Base-by-base conservation (phyloP, 2,888 invertebrate genomes). In the Podabrus alpinus region DNA sequence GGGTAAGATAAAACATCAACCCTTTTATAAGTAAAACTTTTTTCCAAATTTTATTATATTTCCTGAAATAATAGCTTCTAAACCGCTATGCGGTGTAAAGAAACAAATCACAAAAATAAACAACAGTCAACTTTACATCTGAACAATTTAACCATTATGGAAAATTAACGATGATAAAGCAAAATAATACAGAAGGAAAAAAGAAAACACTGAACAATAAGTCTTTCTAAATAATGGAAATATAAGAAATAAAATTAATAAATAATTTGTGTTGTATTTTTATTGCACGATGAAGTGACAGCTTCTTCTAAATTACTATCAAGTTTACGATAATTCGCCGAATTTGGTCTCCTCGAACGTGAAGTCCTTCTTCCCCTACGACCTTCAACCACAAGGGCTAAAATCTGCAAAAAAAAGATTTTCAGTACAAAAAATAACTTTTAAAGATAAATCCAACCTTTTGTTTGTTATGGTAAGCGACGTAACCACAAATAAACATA, bases 281-380 rank as follows among this genome's bases (percentile, higher is more conserved):
- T 88, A 78, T 87, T 89, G 80, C 89, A 89, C 59, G 89, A 88
- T 0, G 92, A 92, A 4, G 90, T 91, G 61, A 92, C 90, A 45
- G 92, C 92, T 85, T 92, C 92, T 85, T 92, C 92, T 75, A 92
- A 86, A 81, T 91, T 92, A 78, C 90, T 90, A 82, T 92, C 92
- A 72, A 93, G 87, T 83, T 92, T 92, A 72, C 91, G 89, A 83
- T 92, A 92, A 81, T 89, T 90, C 0, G 92, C 90, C 2, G 91
- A 91, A 81, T 90, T 91, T 61, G 91, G 91, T 77, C 92, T 87
- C 77, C 91, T 86, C 72, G 89, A 86, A 83, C 83, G 87, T 81
- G 82, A 87, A 81, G 72, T 88, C 85, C 85, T 87, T 83, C 84
- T 85, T 67, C 86, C 86, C 72, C 83, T 82, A 73, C 90, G 86